Percentiles rank a stretch among this genome's conserved stretches.
phyloP scores from a whole-genome alignment of 2,113 vertebrate genomes.

The Dipodomys merriami region DNA sequence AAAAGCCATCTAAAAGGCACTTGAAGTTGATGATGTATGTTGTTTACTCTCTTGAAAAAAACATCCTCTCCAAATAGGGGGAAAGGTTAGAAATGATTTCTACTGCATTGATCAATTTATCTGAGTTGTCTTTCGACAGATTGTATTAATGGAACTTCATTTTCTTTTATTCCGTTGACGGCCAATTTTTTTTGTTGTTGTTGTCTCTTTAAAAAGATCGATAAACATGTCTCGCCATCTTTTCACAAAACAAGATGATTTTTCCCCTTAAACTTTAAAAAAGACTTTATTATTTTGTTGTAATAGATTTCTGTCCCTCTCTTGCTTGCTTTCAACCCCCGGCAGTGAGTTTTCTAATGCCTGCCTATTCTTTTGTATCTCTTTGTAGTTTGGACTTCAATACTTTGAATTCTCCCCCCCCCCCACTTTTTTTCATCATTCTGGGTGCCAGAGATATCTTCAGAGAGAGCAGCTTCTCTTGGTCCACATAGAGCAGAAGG shows the following conservation, averaged over 20 bases:
- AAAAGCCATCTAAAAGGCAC: conserved; percentile 84
- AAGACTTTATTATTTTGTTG: conserved; percentile 89
- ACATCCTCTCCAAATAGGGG: conserved; percentile 83
- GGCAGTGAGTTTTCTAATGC: conserved; percentile 82
- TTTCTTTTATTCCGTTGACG: conserved; percentile 88
- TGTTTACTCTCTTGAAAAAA: conserved; percentile 83
- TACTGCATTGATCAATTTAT: conserved; percentile 89
- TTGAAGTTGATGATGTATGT: conserved; percentile 84
- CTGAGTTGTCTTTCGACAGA: conserved; percentile 88
- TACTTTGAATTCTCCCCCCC: conserved; percentile 56
- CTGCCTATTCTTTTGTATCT: conserved; percentile 75
- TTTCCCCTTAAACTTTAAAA: conserved; percentile 88
- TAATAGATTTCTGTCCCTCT: conserved; percentile 87
- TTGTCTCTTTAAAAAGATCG: conserved; percentile 89
- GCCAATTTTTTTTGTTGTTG: conserved; percentile 86
- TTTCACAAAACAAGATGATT: conserved; percentile 87
- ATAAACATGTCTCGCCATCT: conserved; percentile 86
- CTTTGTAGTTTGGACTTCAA: conserved; percentile 83
- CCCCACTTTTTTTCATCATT: conserved; percentile 65
- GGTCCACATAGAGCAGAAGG: background rate
- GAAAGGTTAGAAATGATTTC: conserved; percentile 90
- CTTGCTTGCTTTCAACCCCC: conserved; percentile 81
- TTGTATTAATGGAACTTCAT: conserved; percentile 90
- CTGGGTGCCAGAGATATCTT: background rate
- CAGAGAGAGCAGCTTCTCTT: background rate